Evolutionary conservation across 2,797 vertebrate genomes (phyloP).

Genomic region (Adelosebastes latens): DNA sequence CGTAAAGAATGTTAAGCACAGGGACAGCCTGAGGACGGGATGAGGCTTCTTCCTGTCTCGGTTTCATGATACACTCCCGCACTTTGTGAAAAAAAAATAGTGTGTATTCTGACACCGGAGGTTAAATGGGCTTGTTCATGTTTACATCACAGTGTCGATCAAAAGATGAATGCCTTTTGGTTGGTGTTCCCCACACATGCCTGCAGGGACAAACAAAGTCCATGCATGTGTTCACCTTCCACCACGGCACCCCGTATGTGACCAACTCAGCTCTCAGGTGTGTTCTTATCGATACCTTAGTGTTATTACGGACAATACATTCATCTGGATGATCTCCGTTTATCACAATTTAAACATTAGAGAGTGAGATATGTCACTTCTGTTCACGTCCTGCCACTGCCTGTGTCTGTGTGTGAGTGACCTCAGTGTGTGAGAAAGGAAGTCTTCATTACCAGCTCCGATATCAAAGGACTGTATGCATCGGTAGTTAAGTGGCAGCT

Average conservation of each 20-base stretch:
- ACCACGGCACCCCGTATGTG: not conserved
- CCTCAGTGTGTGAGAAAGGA: constrained; percentile 34
- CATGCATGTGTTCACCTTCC: not conserved
- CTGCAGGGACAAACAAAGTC: constrained; percentile 30
- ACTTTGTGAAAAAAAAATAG: not conserved
- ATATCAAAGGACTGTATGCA: constrained; percentile 62
- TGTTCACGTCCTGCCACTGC: not conserved
- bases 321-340: not conserved
- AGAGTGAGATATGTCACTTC: not conserved
- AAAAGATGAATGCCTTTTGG: constrained; percentile 64
- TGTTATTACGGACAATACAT: not conserved
- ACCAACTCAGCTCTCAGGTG: not conserved
- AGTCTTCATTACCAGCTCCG: constrained; percentile 45
- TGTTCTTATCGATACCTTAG: not conserved
- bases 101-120: constrained; percentile 66
- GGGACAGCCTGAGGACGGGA: constrained; percentile 29
- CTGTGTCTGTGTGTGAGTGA: not conserved
- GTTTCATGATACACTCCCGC: constrained; percentile 16
- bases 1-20: not conserved
- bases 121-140: constrained; percentile 51
- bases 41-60: constrained; percentile 31
- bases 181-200: constrained; percentile 46
- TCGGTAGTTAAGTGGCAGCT: constrained; percentile 32
- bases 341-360: not conserved
- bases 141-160: constrained; percentile 78